Evolutionary conservation across 2,113 vertebrate genomes (phyloP).

Genomic region (Peromyscus maniculatus): DNA sequence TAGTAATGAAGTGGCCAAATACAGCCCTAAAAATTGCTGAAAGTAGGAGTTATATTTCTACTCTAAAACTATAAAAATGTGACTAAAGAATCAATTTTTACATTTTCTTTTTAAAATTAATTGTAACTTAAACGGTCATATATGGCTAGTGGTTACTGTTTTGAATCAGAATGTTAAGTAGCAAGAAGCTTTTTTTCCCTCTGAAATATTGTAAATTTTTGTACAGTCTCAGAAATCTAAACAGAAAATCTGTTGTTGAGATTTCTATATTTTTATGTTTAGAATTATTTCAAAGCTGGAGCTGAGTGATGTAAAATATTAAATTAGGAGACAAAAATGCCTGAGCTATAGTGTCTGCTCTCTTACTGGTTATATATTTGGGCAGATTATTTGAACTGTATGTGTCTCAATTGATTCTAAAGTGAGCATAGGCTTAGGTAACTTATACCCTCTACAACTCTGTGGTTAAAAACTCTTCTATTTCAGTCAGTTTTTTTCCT

Average conservation of each 20-base stretch:
- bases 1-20: background rate
- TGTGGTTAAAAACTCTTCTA: background rate
- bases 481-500: background rate
- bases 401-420: background rate
- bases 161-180: background rate
- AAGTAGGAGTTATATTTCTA: background rate
- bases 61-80: background rate
- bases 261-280: background rate
- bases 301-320: background rate
- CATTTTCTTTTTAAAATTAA: background rate
- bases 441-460: background rate
- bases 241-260: background rate
- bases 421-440: background rate
- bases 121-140: background rate
- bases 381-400: background rate
- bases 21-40: background rate
- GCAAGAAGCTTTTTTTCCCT: background rate
- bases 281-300: background rate
- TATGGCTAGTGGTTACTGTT: background rate
- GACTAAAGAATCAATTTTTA: background rate
- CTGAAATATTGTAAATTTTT: slow-evolving; percentile 16
- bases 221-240: background rate
- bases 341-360: background rate
- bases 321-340: background rate
- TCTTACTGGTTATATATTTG: background rate